Evolutionary conservation across 2,113 vertebrate species (phyloP).

Genomic region (Plestiodon gilberti): DNA sequence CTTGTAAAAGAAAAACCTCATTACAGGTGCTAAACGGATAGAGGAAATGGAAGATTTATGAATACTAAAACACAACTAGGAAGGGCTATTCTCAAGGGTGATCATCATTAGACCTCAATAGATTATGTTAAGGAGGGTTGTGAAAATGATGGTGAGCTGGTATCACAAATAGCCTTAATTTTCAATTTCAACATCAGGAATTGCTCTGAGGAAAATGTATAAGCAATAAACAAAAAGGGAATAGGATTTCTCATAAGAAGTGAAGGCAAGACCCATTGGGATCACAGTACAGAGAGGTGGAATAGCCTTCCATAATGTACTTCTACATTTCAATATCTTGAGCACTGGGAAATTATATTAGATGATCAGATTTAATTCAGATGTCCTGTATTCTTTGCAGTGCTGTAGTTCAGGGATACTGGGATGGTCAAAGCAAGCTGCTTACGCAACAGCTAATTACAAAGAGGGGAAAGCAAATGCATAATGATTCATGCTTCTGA

Average conservation of each 20-base stretch:
- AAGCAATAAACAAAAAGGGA: background rate
- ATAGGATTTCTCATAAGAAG: background rate
- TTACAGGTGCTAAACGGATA: background rate
- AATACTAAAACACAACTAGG: background rate
- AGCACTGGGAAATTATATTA: background rate
- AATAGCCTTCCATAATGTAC: background rate
- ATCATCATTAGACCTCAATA: background rate
- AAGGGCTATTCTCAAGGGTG: background rate
- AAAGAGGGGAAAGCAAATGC: background rate
- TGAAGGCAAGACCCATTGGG: background rate
- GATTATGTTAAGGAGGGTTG: no score
- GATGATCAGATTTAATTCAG: background rate
- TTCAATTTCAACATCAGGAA: background rate
- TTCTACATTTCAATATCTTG: background rate
- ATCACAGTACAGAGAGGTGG: background rate
- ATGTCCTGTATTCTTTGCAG: background rate
- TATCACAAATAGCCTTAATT: background rate
- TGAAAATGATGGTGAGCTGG: background rate
- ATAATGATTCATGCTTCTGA: background rate
- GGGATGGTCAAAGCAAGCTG: no score
- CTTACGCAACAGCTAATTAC: no score
- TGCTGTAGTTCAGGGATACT: background rate
- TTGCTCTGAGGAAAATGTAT: background rate
- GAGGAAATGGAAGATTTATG: background rate
- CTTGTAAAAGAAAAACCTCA: background rate